phyloP scores from a whole-genome alignment of 2,113 vertebrate species.

The Leuciscus idus region DNA sequence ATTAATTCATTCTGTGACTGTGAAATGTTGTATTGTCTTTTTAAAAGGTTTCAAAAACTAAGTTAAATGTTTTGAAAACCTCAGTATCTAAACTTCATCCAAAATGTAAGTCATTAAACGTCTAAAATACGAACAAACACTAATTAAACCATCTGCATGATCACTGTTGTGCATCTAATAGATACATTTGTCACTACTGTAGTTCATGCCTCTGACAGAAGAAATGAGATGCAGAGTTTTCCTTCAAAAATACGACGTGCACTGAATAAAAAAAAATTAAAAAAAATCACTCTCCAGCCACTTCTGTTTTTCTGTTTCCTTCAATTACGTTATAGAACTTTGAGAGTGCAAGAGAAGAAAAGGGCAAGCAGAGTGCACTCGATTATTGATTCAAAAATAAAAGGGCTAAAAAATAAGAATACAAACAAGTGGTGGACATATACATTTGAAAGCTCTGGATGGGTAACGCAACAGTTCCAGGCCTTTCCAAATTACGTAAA shows the following conservation, averaged over 20 bases:
- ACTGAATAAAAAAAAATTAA: too few relatives aligned
- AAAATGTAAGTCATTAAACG: background rate
- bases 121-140: background rate
- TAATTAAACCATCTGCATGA: constrained; percentile 11
- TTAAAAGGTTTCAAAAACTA: background rate
- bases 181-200: background rate
- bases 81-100: background rate
- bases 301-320: background rate
- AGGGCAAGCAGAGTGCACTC: background rate
- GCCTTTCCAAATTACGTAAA: background rate
- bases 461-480: background rate
- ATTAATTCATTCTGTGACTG: too few relatives aligned
- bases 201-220: background rate
- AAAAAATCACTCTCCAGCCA: background rate
- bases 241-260: background rate
- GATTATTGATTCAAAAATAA: background rate
- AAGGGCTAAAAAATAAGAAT: background rate
- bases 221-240: background rate
- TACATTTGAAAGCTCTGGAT: background rate
- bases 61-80: background rate
- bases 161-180: background rate
- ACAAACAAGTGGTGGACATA: background rate
- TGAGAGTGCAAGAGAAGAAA: background rate
- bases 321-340: background rate
- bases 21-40: too few relatives aligned